phyloP scores from a whole-genome alignment of 1,140 invertebrate species.

The Bathynomus jamesi region DNA sequence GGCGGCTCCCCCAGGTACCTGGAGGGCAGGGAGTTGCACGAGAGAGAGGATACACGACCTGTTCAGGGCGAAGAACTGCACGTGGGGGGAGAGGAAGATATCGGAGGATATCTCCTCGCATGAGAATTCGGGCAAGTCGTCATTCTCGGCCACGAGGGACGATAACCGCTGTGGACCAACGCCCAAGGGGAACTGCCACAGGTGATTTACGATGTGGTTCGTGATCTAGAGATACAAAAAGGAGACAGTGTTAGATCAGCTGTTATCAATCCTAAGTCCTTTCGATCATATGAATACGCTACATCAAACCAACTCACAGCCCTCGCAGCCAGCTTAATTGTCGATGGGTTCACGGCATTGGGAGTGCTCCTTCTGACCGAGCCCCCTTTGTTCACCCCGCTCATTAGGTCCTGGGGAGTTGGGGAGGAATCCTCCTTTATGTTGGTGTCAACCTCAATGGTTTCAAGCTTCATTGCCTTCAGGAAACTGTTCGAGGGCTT shows the following conservation, averaged over 20 bases:
- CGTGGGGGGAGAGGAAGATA: slow-evolving; percentile 77
- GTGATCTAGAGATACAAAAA: slow-evolving; percentile 46
- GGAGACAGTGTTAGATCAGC: not conserved
- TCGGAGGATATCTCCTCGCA: slow-evolving; percentile 65
- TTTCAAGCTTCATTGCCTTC: slow-evolving; percentile 34
- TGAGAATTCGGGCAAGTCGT: slow-evolving; percentile 70
- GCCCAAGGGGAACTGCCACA: slow-evolving; percentile 79
- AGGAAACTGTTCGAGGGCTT: slow-evolving; percentile 18
- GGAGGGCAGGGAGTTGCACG: slow-evolving; percentile 80
- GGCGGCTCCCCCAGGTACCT: slow-evolving; percentile 72
- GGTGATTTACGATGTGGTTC: slow-evolving; percentile 73
- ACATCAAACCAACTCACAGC: too few species aligned
- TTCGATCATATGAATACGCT: not conserved
- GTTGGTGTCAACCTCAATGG: slow-evolving; percentile 61
- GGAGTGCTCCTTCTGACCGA: slow-evolving; percentile 35
- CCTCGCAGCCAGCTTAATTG: slow-evolving; percentile 45
- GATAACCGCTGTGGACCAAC: slow-evolving; percentile 73
- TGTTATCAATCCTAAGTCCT: not conserved
- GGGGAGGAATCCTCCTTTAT: slow-evolving; percentile 56
- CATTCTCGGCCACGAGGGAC: slow-evolving; percentile 81
- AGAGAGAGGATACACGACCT: slow-evolving; percentile 72
- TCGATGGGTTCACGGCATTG: slow-evolving; percentile 40
- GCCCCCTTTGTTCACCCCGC: slow-evolving; percentile 26
- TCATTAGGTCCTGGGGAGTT: slow-evolving; percentile 43
- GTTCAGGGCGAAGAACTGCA: slow-evolving; percentile 76